A percentile compares a stretch with the other conserved stretches of the same genome.
phyloP scores from a whole-genome alignment of 2,113 vertebrate species.

The Chloropsis cyanopogon region DNA sequence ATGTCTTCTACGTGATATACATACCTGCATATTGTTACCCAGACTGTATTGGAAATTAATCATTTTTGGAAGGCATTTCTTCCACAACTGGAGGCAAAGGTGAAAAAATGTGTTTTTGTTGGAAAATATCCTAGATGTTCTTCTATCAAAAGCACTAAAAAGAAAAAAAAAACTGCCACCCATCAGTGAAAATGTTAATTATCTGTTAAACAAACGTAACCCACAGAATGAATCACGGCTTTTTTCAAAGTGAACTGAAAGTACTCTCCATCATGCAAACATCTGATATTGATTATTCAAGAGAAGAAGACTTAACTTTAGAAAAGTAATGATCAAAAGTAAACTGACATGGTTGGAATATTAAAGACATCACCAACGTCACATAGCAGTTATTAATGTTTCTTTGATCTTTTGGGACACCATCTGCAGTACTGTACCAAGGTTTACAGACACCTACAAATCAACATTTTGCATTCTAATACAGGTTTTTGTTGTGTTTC shows the following conservation, averaged over 20 bases:
- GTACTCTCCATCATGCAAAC: conserved; percentile 52
- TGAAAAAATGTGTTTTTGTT: neutral
- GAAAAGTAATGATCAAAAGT: conserved; percentile 33
- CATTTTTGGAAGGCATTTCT: neutral
- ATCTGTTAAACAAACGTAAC: conserved; percentile 11
- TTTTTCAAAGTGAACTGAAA: conserved; percentile 7
- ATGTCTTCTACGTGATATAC: neutral
- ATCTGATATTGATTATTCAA: conserved; percentile 37
- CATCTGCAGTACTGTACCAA: neutral
- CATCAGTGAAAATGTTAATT: neutral
- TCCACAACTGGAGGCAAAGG: conserved; percentile 7
- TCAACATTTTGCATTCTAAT: neutral
- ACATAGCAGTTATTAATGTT: neutral
- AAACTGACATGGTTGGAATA: conserved; percentile 7
- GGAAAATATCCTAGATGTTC: neutral
- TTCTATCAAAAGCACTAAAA: conserved; percentile 11
- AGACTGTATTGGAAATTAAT: neutral
- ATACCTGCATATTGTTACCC: neutral
- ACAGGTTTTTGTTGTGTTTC: neutral
- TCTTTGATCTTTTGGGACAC: conserved; percentile 16
- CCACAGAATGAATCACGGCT: neutral
- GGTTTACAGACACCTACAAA: neutral
- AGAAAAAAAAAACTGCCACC: conserved; percentile 23
- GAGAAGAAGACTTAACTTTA: neutral
- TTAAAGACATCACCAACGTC: neutral